A percentile compares a stretch with the other conserved stretches of the same genome.
Evolutionary conservation across 2,113 vertebrate genomes (phyloP).

Genomic region (Ranitomeya variabilis): DNA sequence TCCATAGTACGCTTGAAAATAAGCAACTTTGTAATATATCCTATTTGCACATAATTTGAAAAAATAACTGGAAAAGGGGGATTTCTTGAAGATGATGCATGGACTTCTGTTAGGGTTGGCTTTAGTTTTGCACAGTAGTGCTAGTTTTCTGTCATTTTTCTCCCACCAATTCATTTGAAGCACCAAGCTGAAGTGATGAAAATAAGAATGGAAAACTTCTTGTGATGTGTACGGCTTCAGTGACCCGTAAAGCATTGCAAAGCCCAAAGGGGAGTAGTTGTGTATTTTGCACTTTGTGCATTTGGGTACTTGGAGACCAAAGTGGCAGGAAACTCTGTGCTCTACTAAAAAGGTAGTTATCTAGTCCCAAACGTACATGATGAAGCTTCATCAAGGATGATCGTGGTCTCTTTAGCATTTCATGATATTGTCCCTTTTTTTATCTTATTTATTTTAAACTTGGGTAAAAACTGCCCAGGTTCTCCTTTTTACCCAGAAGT

Average conservation of each 20-base stretch:
- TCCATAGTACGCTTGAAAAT: too few species aligned
- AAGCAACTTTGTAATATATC: too few species aligned
- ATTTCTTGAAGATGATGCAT: neutral
- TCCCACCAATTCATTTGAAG: neutral
- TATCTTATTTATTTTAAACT: neutral
- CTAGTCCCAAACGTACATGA: neutral
- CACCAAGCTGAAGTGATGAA: neutral
- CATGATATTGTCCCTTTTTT: neutral
- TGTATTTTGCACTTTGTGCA: conserved; percentile 20
- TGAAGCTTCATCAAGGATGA: neutral
- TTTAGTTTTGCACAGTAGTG: neutral
- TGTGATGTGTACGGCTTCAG: conserved; percentile 12
- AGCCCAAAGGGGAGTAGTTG: neutral
- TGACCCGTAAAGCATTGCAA: conserved; percentile 30
- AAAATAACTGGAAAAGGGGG: neutral
- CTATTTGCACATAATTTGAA: neutral
- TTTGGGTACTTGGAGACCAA: neutral
- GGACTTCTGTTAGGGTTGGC: neutral
- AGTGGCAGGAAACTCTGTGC: neutral
- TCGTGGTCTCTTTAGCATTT: neutral
- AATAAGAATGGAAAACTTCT: conserved; percentile 1
- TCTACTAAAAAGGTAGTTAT: neutral
- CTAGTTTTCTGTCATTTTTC: neutral
- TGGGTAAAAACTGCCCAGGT: neutral
- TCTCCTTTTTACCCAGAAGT: neutral